These are phyloP conservation scores for Seriola aureovittata DNA, from an alignment of 2,113 vertebrate genomes.

Conservation along the genomic window DNA sequence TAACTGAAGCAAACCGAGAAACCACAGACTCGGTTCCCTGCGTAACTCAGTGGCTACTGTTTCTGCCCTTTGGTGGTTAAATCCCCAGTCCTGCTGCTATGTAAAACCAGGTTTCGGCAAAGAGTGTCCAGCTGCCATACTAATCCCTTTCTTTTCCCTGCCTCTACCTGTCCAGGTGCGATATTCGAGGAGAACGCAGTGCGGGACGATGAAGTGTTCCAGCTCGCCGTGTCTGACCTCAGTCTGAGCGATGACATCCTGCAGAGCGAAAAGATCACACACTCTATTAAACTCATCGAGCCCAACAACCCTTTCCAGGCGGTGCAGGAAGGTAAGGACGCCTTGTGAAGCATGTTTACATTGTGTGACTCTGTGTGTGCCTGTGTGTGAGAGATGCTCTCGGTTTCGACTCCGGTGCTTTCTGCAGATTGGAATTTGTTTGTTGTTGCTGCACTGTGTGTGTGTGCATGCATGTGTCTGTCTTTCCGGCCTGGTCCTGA, in stretches of 20 bases:
- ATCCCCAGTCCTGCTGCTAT: too few relatives aligned
- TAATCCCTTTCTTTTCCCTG: not conserved
- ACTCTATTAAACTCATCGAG: constrained; percentile 97
- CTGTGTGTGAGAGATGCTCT: not conserved
- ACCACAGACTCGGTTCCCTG: too few relatives aligned
- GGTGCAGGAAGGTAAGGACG: constrained; percentile 95
- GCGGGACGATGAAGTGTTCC: constrained; percentile 97
- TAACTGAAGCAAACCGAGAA: too few relatives aligned
- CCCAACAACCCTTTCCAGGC: constrained; percentile 98
- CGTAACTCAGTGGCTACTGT: too few relatives aligned
- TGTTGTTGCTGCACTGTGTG: not conserved
- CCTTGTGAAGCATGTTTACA: not conserved
- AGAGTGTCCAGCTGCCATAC: too few relatives aligned
- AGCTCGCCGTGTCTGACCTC: constrained; percentile 96
- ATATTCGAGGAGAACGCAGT: constrained; percentile 98
- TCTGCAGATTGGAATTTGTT: not conserved
- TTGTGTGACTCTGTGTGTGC: not conserved
- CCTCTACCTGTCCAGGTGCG: constrained; percentile 86
- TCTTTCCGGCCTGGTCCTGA: not conserved
- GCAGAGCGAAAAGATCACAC: constrained; percentile 99
- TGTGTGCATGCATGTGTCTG: not conserved
- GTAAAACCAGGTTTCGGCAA: too few relatives aligned
- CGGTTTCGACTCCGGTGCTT: not conserved
- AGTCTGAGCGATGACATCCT: constrained; percentile 97
- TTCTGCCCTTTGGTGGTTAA: too few relatives aligned